Percentiles rank a stretch among this genome's conserved stretches.
Conservation (phyloP, 2,888 invertebrate species). For the Cremastobaeus sp. region DNA sequence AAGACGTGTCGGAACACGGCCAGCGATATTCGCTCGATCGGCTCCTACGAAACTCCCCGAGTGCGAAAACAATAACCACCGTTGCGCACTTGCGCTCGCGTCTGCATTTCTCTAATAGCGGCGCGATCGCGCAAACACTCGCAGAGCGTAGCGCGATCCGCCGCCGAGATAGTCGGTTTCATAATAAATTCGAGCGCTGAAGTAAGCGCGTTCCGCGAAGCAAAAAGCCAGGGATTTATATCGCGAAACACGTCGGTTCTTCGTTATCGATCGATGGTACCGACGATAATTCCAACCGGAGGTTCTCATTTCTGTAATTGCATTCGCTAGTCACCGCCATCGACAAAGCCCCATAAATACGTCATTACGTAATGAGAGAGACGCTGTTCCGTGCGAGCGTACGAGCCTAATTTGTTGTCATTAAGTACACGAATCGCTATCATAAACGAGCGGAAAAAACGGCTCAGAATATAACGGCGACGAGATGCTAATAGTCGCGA, state of each 20-base stretch:
- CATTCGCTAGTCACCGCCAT: constrained; percentile 51
- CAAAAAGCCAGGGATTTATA: constrained; percentile 42
- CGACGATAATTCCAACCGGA: constrained; percentile 37
- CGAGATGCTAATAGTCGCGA: background rate
- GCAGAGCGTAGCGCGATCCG: constrained; percentile 22
- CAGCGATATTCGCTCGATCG: too few species aligned
- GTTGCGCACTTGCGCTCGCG: background rate
- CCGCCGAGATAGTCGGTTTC: constrained; percentile 27
- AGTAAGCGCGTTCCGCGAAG: constrained; percentile 28
- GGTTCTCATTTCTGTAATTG: constrained; percentile 56
- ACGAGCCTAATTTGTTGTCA: constrained; percentile 37
- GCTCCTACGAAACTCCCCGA: too few species aligned
- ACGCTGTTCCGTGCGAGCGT: constrained; percentile 33
- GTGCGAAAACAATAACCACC: too few species aligned
- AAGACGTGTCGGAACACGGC: constrained; percentile 22
- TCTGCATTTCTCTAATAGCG: constrained; percentile 4
- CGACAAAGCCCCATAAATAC: constrained; percentile 54
- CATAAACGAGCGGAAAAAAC: constrained; percentile 42
- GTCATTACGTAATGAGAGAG: constrained; percentile 37
- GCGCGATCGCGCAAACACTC: constrained; percentile 6
- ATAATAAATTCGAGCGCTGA: constrained; percentile 39
- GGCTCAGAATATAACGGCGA: constrained; percentile 11
- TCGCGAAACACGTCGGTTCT: constrained; percentile 44
- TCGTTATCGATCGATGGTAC: constrained; percentile 51
- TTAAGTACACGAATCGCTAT: constrained; percentile 32